Evolutionary conservation across 2,797 vertebrate species (phyloP).

Genomic region (Ciconia nigra): DNA sequence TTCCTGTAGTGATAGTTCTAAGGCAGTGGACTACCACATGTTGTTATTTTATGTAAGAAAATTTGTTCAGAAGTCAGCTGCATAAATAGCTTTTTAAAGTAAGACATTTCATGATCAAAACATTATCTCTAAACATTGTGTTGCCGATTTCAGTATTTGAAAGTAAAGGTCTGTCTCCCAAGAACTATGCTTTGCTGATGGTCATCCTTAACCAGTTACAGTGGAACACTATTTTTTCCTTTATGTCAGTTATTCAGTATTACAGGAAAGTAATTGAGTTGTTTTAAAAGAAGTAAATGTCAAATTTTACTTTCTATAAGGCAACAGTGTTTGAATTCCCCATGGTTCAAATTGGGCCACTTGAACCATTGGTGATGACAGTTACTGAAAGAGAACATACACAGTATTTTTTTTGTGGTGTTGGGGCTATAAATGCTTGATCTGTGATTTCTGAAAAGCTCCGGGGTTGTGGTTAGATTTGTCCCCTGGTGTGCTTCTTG

Average conservation of each 20-base stretch:
- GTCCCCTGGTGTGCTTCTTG: not conserved
- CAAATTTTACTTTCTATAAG: not conserved
- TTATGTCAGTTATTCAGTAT: not conserved
- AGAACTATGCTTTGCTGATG: not conserved
- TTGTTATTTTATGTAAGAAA: not conserved
- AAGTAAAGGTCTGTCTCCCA: not conserved
- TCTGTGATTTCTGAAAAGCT: not conserved
- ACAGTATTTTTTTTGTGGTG: not conserved
- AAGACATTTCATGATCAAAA: not conserved
- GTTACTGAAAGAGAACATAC: not conserved
- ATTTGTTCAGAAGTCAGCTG: not conserved
- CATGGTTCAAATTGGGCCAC: not conserved
- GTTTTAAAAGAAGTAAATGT: not conserved
- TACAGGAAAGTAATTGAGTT: not conserved
- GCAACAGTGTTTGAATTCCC: not conserved
- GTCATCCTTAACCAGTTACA: not conserved
- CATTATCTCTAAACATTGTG: not conserved
- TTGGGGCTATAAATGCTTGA: not conserved
- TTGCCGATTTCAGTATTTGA: not conserved
- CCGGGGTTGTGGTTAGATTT: not conserved
- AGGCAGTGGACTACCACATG: not conserved
- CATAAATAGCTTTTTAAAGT: not conserved
- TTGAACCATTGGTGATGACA: not conserved
- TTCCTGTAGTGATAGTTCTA: not conserved
- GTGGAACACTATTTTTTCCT: not conserved